A percentile compares a stretch with the other conserved stretches of the same genome.
These are phyloP conservation scores for Sebastes flavidus DNA, from an alignment of 2,797 vertebrate species.

Conservation along the genomic window DNA sequence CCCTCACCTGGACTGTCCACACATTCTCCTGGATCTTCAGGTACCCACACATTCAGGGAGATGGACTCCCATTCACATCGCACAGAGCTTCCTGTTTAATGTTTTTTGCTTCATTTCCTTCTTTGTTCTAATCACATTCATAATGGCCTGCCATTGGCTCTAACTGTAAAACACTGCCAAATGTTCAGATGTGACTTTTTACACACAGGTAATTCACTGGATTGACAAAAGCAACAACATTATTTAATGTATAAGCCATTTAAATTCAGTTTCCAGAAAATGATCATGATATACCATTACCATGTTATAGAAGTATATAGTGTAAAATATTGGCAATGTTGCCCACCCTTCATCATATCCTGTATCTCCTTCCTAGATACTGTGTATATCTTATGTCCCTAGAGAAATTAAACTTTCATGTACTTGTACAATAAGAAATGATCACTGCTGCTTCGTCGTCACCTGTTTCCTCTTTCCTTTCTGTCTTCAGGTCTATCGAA, in stretches of 20 bases:
- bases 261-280: not conserved
- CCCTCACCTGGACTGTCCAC: constrained; percentile 95
- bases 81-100: not conserved
- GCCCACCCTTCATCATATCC: not conserved
- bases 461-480: not conserved
- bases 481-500: constrained; percentile 89
- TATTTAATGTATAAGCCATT: not conserved
- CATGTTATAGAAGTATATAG: not conserved
- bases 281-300: not conserved
- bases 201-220: not conserved
- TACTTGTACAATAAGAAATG: not conserved
- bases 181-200: not conserved
- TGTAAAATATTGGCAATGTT: not conserved
- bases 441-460: not conserved
- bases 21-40: constrained; percentile 96
- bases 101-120: not conserved
- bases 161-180: not conserved
- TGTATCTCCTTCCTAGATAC: not conserved
- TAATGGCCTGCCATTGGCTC: not conserved
- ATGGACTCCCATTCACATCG: not conserved
- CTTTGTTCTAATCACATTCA: not conserved
- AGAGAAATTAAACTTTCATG: not conserved
- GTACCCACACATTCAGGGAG: constrained; percentile 68
- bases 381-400: not conserved
- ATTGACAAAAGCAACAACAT: not conserved